Conservation (phyloP, 1,140 invertebrate genomes). For the Heliconius eleuchia region DNA sequence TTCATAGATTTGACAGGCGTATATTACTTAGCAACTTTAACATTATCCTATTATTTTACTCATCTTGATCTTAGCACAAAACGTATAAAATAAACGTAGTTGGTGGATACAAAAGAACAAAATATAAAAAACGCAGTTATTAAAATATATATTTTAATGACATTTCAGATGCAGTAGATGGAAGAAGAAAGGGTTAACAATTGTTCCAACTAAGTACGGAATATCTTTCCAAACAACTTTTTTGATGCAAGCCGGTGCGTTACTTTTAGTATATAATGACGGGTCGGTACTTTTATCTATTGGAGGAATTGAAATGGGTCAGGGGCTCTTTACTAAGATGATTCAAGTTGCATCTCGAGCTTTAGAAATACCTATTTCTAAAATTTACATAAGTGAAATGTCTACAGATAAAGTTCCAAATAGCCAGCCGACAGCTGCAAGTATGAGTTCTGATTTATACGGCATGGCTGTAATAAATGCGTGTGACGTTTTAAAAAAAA, state of each 20-base stretch:
- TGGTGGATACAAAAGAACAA: too few species aligned
- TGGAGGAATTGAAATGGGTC: conserved; percentile 87
- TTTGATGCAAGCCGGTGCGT: conserved; percentile 73
- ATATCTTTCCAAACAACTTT: conserved; percentile 69
- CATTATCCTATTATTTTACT: too few species aligned
- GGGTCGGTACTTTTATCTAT: conserved; percentile 84
- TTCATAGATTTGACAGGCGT: too few species aligned
- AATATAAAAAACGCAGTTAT: too few species aligned
- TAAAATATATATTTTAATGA: background rate
- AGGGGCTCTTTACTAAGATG: conserved; percentile 86
- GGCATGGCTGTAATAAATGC: conserved; percentile 86
- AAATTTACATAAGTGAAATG: conserved; percentile 86
- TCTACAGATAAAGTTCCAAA: conserved; percentile 87
- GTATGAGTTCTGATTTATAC: conserved; percentile 86
- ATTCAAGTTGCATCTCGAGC: conserved; percentile 81
- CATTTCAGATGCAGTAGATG: conserved; percentile 75
- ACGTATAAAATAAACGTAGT: too few species aligned
- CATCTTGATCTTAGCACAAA: too few species aligned
- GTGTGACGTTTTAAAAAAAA: conserved; percentile 81
- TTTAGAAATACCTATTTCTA: conserved; percentile 81
- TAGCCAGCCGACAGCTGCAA: conserved; percentile 85
- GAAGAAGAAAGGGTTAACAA: conserved; percentile 80
- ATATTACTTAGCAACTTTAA: too few species aligned
- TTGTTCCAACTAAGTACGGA: conserved; percentile 78
- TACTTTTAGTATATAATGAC: conserved; percentile 84